Base-by-base conservation (phyloP, 2,888 invertebrate genomes). In the Formica aserva region DNA sequence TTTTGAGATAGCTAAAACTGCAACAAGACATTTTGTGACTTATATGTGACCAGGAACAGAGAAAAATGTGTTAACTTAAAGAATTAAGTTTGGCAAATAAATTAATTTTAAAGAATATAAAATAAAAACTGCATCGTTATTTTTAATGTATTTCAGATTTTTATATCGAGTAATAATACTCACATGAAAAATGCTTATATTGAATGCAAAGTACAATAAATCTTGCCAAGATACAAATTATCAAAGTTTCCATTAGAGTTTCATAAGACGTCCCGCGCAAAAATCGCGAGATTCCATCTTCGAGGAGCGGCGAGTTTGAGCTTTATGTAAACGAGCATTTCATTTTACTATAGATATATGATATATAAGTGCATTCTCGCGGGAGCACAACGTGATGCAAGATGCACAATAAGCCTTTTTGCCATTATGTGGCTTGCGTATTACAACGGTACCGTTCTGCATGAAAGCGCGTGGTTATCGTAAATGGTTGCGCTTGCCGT, bases 391-490 rank as follows among this genome's bases (percentile, higher is more conserved):
- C 1, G 35, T 83, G 69, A 83, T 29, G 83, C 55, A 69, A 69
- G 81, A 35, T 22, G 60, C 78, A 45, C 67, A 60, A 83, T 71
- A 55, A 78, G 55, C 9, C 52, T 83, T 52, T 71, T 72, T 63
- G 81, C 63, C 60, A 78, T 78, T 72, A 76, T 45, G 60, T 29
- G 55, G 32, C 69, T 26, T 55, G 67, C 15, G 78, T 60, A 26
- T 48, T 48, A 48, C 18, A 75, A 81, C 81, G 81, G 81, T 81
- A 81, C 77, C 77, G 78, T 81, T 81, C 81, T 77, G 78, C 82
- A 77, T 82, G 82, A 80, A 82, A 82, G 82, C 82, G 45, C 75
- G 75, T 55, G 32, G 63, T 45, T 57, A 38, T 81, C 82, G 80
- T 77, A 78, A 78, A 82, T 78, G 63, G 80, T 77, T 22, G 52